Percentiles rank a stretch among this genome's conserved stretches.
phyloP scores from a whole-genome alignment of 2,888 invertebrate genomes.

The Stenotaenia linearis region DNA sequence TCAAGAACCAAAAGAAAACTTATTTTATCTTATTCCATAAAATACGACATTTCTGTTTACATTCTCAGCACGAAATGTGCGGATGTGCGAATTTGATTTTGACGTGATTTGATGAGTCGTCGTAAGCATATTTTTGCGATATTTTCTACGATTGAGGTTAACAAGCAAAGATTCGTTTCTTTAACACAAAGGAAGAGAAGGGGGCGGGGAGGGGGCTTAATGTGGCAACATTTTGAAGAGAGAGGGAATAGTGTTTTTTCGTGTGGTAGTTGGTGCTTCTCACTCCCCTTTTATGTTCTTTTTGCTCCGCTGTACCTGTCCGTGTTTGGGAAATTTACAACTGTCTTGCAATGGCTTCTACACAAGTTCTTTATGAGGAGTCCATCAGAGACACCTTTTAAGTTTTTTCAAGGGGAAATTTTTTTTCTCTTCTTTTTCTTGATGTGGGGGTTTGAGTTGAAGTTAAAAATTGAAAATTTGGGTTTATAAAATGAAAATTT shows the following conservation, averaged over 20 bases:
- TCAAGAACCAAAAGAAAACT: too few relatives aligned
- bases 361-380: conserved; percentile 13
- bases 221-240: conserved; percentile 15
- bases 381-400: neutral
- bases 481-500: too few relatives aligned
- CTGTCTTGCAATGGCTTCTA: conserved; percentile 14
- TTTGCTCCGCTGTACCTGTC: conserved; percentile 19
- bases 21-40: too few relatives aligned
- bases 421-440: neutral
- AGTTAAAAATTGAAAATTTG: neutral
- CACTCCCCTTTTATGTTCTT: conserved; percentile 26
- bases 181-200: neutral
- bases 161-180: neutral
- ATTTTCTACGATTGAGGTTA: neutral
- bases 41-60: neutral
- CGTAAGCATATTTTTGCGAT: neutral
- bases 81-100: neutral
- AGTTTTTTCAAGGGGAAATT: neutral
- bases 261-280: conserved; percentile 20
- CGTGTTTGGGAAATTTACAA: conserved; percentile 12
- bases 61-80: neutral
- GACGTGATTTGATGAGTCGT: neutral
- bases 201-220: neutral
- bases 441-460: neutral
- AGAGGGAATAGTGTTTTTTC: conserved; percentile 23